Evolutionary conservation across 1,140 invertebrate genomes (phyloP).

Genomic region (Papilio machaon): DNA sequence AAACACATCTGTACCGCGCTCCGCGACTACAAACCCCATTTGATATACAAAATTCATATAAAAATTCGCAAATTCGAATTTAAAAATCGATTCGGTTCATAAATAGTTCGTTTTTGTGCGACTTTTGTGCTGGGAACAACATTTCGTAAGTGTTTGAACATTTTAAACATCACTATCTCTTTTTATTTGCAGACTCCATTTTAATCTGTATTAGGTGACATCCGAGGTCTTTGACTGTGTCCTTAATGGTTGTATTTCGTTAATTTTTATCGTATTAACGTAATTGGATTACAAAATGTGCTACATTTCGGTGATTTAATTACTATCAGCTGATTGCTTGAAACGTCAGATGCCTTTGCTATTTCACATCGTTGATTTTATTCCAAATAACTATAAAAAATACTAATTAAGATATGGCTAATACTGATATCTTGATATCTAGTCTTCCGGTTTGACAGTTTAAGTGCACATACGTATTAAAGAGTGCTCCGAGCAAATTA

Average conservation of each 20-base stretch:
- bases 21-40: conserved; percentile 64
- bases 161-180: conserved; percentile 37
- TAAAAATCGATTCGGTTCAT: conserved; percentile 46
- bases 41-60: conserved; percentile 56
- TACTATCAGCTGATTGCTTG: conserved; percentile 65
- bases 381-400: too few relatives aligned
- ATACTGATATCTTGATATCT: too few relatives aligned
- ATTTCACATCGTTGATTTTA: not conserved
- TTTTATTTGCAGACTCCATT: conserved; percentile 55
- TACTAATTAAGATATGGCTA: too few relatives aligned
- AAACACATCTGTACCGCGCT: conserved; percentile 72
- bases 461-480: too few relatives aligned
- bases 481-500: too few relatives aligned
- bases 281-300: conserved; percentile 42
- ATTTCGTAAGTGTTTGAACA: conserved; percentile 68
- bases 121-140: conserved; percentile 63
- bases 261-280: conserved; percentile 21
- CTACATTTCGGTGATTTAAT: conserved; percentile 41
- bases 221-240: conserved; percentile 42
- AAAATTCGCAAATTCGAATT: conserved; percentile 38
- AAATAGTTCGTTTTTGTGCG: conserved; percentile 53
- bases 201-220: conserved; percentile 56
- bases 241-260: conserved; percentile 39
- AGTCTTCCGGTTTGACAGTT: too few relatives aligned
- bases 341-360: conserved; percentile 55